A percentile compares a stretch with the other conserved stretches of the same genome.
Conservation (phyloP, 2,797 vertebrate genomes). For the Dallia pectoralis region DNA sequence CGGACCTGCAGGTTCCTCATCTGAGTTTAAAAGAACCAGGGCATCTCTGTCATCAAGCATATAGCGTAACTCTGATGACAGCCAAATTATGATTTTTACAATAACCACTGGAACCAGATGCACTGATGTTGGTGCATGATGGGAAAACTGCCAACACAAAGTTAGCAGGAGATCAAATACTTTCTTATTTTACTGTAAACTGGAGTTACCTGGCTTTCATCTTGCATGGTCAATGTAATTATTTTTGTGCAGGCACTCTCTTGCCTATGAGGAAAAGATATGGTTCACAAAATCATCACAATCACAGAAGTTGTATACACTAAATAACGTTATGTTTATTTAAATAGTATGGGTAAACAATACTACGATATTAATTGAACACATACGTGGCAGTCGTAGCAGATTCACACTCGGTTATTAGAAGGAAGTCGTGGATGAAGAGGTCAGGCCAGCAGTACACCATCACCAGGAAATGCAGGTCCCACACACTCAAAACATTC, state of each 20-base stretch:
- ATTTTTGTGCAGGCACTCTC: conserved; percentile 83
- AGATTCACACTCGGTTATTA: conserved; percentile 84
- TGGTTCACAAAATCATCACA: conserved; percentile 4
- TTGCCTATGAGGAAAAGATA: conserved; percentile 71
- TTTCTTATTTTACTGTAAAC: no score
- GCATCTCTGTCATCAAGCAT: neutral
- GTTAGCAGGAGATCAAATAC: no score
- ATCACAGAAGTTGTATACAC: neutral
- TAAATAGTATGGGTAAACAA: neutral
- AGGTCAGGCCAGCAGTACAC: conserved; percentile 83
- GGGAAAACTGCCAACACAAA: neutral
- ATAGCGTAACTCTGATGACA: neutral
- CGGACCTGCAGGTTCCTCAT: conserved; percentile 83
- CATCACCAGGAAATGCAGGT: conserved; percentile 80
- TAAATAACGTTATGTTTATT: neutral
- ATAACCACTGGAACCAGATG: neutral
- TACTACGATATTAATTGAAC: conserved; percentile 13
- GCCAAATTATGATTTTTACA: no score
- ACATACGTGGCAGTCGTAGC: conserved; percentile 74
- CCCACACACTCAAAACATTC: conserved; percentile 88
- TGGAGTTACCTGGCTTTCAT: conserved; percentile 71
- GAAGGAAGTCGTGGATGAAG: conserved; percentile 84
- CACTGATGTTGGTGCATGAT: neutral
- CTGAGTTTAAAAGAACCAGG: conserved; percentile 56
- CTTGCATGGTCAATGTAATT: conserved; percentile 77